Evolutionary conservation across 2,797 vertebrate species (phyloP), one percentile per base, ranked within the genome.

Genomic region (Acrocephalus scirpaceus): DNA sequence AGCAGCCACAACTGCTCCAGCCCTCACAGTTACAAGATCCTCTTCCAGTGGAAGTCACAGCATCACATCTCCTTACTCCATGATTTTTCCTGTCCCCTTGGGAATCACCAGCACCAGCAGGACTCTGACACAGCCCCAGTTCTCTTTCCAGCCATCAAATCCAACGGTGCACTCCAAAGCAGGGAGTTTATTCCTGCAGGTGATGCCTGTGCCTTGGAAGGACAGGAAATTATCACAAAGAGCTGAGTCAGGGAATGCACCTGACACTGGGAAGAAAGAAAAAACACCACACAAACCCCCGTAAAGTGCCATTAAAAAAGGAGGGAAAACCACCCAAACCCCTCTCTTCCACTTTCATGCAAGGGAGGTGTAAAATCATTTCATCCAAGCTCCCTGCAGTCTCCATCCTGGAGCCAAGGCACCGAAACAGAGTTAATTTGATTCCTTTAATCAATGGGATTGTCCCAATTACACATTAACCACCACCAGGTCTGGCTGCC

Each of bases 361-460:
- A 71, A 45, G 22, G n/a, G 27, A 86, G 38, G 15, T 44, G 56
- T 34, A 30, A 60, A 60, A 65, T 60, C 10, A 38, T 48, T 21
- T 2, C 34, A 57, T 6, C 3, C 40, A 44, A 66, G 45, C 73
- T 66, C 45, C 53, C 50, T 86, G 73, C 78, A 81, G 67, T 16
- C 84, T 86, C 62, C 77, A 34, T 27, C 25, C 54, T 56, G 65
- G 73, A 80, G 82, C 77, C 81, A 75, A 62, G 74, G 34, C 62
- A 78, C 58, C 65, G 79, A 74, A 79, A 66, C 38, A n/a, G 42
- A 80, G 77, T 77, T 81, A 42, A 95, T 91, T 36, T 77, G 79
- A 82, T 96, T 78, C 72, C 66, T 71, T 77, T 69, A 86, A 84
- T 93, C 88, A 83, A 54, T 86, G 88, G 83, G 86, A 96, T 86